Evolutionary conservation across 2,797 vertebrate genomes (phyloP), one percentile per base, ranked within the genome.

Genomic region (Epinephelus awoara): DNA sequence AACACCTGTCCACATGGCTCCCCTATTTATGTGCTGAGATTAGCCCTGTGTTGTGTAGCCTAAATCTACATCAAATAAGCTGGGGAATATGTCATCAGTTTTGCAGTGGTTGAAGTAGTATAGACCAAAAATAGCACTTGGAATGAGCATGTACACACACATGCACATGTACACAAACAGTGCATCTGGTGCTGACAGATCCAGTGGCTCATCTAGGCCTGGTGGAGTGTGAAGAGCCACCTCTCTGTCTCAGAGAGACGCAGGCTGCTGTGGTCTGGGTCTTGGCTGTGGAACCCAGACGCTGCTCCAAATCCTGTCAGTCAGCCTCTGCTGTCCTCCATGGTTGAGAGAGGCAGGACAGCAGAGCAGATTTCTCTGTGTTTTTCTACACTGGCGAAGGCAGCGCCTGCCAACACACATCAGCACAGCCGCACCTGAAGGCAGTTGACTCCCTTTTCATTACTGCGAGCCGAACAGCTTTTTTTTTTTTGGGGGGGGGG

Each of bases 261-360:
- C 84, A 81, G 79, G 78, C 88, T 88, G 86, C 85, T 89, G 77
- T 91, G 87, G 92, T 86, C 85, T 55, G 73, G 88, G 84, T 90
- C 90, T 90, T 94, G 93, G 93, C 92, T 89, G 77, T 66, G 63
- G 85, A 86, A 88, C 86, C 90, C 92, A 91, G 88, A 94, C 86
- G 82, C 85, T 76, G 88, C 91, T 95, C 94, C 94, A 95, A 93
- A 92, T 86, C 74, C 92, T 92, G 94, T 95, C 94, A 95, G 86
- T 95, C 93, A 94, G 91, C 88, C 89, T 85, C 89, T 80, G 89
- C 87, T 90, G 89, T 93, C 92, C 87, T 90, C 91, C 88, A 93
- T 91, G 89, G 91, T 90, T 93, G 92, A 92, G 89, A 88, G 92
- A 82, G 89, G 90, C 91, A 90, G 90, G 92, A 94, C 93, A 94